These are phyloP conservation scores for Camponotus floridanus DNA, from an alignment of 1,140 invertebrate species.

Conservation along the genomic window DNA sequence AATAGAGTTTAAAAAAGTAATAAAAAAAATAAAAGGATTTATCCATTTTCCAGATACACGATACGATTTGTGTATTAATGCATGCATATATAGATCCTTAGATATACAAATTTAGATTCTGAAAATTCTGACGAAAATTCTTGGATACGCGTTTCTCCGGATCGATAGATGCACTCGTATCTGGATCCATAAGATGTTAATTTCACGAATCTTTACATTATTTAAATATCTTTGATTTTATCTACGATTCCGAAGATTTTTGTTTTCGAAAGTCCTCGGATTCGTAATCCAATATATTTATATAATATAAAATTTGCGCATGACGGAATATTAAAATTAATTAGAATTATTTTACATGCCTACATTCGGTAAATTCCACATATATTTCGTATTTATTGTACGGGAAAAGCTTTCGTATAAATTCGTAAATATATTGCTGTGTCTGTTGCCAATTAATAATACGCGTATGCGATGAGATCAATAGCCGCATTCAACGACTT, in stretches of 20 bases:
- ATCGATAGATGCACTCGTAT: conserved; percentile 2
- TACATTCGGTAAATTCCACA: not conserved
- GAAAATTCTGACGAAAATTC: not conserved
- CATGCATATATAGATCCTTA: conserved; percentile 1
- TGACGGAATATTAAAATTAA: conserved; percentile 3
- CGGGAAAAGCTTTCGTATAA: too few relatives aligned
- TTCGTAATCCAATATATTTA: not conserved
- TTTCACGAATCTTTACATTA: not conserved
- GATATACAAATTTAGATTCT: not conserved
- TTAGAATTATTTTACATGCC: conserved; percentile 14
- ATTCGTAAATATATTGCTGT: not conserved
- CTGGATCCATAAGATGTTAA: not conserved
- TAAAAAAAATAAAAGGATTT: conserved; percentile 12
- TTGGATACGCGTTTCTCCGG: not conserved
- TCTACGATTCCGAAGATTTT: not conserved
- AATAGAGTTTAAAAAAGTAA: conserved; percentile 45
- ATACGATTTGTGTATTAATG: not conserved
- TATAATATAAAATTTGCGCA: conserved; percentile 15
- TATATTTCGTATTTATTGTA: not conserved
- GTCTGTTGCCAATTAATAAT: conserved; percentile 12
- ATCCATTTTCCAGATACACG: conserved; percentile 30
- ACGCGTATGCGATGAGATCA: conserved; percentile 22
- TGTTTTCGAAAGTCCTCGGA: not conserved
- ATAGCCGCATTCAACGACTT: too few relatives aligned
- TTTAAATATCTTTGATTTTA: not conserved